Conservation (phyloP, 2,888 invertebrate species). For the Xestia c-nigrum region DNA sequence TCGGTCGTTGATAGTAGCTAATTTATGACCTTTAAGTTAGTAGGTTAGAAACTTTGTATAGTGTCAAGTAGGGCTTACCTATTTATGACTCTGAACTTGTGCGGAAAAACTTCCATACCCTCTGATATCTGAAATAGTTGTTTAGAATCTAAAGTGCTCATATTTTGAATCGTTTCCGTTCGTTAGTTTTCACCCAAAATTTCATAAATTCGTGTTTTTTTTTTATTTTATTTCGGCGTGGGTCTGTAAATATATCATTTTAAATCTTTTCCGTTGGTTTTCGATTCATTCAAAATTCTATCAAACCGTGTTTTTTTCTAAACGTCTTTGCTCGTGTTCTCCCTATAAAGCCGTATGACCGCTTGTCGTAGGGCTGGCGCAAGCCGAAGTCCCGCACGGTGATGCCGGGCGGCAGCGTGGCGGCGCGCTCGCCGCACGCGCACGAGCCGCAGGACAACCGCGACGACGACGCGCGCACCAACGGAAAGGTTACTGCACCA, state of each 20-base stretch:
- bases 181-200: not conserved
- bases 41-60: not conserved
- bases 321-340: not conserved
- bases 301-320: slow-evolving; percentile 13
- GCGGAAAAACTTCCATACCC: not conserved
- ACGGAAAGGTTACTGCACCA: slow-evolving; percentile 78
- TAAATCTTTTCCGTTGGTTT: slow-evolving; percentile 9
- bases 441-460: slow-evolving; percentile 72
- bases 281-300: not conserved
- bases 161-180: not conserved
- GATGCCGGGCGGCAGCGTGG: slow-evolving; percentile 90
- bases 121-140: not conserved
- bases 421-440: slow-evolving; percentile 81
- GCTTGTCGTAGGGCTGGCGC: slow-evolving; percentile 92
- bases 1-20: not conserved
- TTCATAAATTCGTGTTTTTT: not conserved
- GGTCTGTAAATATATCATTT: not conserved
- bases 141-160: not conserved
- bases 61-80: not conserved
- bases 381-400: slow-evolving; percentile 94
- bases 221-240: not conserved
- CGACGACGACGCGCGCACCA: slow-evolving; percentile 79
- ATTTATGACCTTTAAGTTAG: not conserved
- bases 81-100: not conserved
- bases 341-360: slow-evolving; percentile 20